Evolutionary conservation across 2,888 invertebrate species (phyloP).

Genomic region (Azorinus chamasolen): DNA sequence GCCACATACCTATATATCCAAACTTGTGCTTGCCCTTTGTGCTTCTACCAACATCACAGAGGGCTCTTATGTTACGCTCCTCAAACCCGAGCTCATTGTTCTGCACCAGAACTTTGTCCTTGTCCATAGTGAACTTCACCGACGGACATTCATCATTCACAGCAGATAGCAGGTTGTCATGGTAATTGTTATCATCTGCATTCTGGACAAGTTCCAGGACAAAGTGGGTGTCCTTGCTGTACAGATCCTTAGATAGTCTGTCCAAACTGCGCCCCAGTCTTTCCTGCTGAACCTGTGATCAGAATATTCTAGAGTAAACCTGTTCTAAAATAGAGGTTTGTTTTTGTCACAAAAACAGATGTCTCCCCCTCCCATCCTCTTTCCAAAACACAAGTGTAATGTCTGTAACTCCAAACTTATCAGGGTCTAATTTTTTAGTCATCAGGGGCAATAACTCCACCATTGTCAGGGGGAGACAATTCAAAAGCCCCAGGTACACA

Average conservation of each 20-base stretch:
- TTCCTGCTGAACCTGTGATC: slow-evolving; percentile 78
- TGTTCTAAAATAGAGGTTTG: no score
- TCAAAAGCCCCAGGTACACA: no score
- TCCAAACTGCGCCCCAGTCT: slow-evolving; percentile 85
- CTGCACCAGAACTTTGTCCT: slow-evolving; percentile 76
- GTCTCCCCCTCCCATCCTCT: no score
- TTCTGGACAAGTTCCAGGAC: slow-evolving; percentile 86
- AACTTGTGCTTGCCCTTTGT: slow-evolving; percentile 85
- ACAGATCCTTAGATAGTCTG: slow-evolving; percentile 81
- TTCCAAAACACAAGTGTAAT: no score
- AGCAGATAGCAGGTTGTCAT: slow-evolving; percentile 63
- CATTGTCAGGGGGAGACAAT: no score
- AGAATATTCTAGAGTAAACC: no score
- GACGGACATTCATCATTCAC: slow-evolving; percentile 69
- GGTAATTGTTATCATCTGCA: slow-evolving; percentile 86
- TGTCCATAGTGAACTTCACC: slow-evolving; percentile 79
- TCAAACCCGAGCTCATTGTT: slow-evolving; percentile 86
- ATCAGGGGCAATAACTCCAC: no score
- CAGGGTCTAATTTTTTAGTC: no score
- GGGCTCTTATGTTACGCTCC: slow-evolving; percentile 82
- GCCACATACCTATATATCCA: slow-evolving; percentile 85
- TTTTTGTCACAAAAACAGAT: no score
- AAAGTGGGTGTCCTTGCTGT: slow-evolving; percentile 86
- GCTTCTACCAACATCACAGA: slow-evolving; percentile 86
- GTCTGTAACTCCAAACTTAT: no score